Percentiles rank a stretch among this genome's conserved stretches.
These are phyloP conservation scores for Chaenogobius annularis DNA, from an alignment of 2,113 vertebrate species.

Conservation along the genomic window DNA sequence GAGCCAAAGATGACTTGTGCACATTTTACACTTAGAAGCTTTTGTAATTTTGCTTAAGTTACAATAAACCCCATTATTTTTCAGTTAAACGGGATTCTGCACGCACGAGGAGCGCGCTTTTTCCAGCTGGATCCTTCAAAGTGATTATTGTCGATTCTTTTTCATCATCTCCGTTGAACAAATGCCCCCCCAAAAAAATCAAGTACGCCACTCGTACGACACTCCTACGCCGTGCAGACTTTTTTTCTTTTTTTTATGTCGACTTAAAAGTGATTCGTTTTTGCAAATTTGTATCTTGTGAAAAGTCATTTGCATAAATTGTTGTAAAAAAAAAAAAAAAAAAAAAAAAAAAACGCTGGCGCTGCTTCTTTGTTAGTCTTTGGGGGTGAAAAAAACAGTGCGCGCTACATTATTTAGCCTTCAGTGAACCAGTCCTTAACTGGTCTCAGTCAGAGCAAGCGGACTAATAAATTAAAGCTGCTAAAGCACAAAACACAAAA, in stretches of 20 bases:
- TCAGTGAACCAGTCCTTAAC: constrained; percentile 46
- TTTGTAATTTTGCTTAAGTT: constrained; percentile 20
- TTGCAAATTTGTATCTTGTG: constrained; percentile 53
- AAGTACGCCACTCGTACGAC: constrained; percentile 44
- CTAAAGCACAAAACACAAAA: constrained; percentile 60
- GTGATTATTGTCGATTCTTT: not conserved
- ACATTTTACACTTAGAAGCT: constrained; percentile 34
- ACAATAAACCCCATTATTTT: constrained; percentile 11
- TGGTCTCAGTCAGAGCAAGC: constrained; percentile 57
- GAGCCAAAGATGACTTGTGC: constrained; percentile 51
- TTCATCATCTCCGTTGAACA: constrained; percentile 26
- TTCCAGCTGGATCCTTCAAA: constrained; percentile 4
- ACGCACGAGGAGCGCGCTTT: not conserved
- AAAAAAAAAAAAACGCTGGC: constrained; percentile 8
- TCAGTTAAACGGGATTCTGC: not conserved
- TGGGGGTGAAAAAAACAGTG: constrained; percentile 25
- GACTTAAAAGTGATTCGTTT: constrained; percentile 56
- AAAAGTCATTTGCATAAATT: constrained; percentile 55
- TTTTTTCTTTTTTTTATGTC: constrained; percentile 28
- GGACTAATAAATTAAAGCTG: constrained; percentile 73
- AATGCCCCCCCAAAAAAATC: constrained; percentile 68
- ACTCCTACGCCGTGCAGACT: constrained; percentile 43
- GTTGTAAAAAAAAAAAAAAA: constrained; percentile 33
- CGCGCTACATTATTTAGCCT: constrained; percentile 36
- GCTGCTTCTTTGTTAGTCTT: constrained; percentile 38